phyloP scores from a whole-genome alignment of 2,888 invertebrate species.

The Zygothrica quintamaculata region DNA sequence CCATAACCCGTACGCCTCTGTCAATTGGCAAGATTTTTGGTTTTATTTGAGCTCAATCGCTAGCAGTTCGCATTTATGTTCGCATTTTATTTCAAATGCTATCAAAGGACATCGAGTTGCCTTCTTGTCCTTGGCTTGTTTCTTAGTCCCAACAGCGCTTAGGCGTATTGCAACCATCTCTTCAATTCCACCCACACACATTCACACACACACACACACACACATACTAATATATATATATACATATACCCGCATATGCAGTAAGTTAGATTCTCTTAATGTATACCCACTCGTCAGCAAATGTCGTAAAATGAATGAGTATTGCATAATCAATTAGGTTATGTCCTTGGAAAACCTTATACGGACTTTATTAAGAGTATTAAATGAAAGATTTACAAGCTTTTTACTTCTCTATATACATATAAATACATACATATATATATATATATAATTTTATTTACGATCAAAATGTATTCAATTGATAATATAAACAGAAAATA shows the following conservation, averaged over 20 bases:
- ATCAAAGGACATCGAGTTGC: slow-evolving; percentile 49
- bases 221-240: too few species aligned
- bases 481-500: too few species aligned
- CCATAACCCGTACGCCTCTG: too few species aligned
- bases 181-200: neutral
- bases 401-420: too few species aligned
- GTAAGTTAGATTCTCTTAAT: slow-evolving; percentile 32
- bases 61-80: slow-evolving; percentile 54
- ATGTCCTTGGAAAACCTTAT: slow-evolving; percentile 11
- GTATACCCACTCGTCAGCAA: slow-evolving; percentile 26
- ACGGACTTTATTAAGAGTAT: slow-evolving; percentile 15
- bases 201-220: neutral
- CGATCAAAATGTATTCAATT: too few species aligned
- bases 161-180: neutral
- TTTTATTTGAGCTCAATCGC: slow-evolving; percentile 68
- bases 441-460: too few species aligned
- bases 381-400: neutral
- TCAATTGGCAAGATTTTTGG: slow-evolving; percentile 63
- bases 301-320: slow-evolving; percentile 41
- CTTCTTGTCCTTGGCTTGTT: slow-evolving; percentile 47
- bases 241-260: neutral
- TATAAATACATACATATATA: too few species aligned
- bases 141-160: slow-evolving; percentile 15
- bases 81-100: slow-evolving; percentile 70
- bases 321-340: slow-evolving; percentile 55